Percentiles rank a stretch among this genome's conserved stretches.
phyloP scores from a whole-genome alignment of 2,113 vertebrate genomes.

The Erythrolamprus reginae region DNA sequence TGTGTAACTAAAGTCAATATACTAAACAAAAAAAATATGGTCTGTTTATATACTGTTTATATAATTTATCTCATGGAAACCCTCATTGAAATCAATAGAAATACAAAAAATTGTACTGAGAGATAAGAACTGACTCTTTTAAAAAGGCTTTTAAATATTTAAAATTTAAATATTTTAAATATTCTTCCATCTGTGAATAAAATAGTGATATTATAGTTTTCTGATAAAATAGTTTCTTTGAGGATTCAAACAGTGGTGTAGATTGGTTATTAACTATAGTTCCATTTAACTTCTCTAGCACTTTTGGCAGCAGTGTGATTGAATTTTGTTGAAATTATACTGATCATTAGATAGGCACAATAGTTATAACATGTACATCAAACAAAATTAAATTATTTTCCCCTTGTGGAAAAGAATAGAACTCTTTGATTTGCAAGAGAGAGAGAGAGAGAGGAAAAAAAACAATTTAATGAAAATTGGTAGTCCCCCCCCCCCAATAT shows the following conservation, averaged over 20 bases:
- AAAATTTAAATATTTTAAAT: too few species aligned
- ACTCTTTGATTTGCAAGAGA: slow-evolving; percentile 6
- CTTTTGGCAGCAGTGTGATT: slow-evolving; percentile 36
- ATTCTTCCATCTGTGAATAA: background rate
- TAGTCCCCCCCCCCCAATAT: background rate
- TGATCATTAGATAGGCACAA: slow-evolving; percentile 32
- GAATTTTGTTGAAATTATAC: slow-evolving; percentile 26
- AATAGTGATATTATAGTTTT: background rate
- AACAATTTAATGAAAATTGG: background rate
- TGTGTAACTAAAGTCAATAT: background rate
- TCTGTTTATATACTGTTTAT: slow-evolving; percentile 1
- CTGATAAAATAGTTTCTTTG: background rate
- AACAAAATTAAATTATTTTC: background rate
- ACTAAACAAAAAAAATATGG: background rate
- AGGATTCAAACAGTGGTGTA: slow-evolving; percentile 35
- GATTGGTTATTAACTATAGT: slow-evolving; percentile 42
- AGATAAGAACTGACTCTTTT: background rate
- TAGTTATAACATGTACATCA: background rate
- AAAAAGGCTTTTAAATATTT: too few species aligned
- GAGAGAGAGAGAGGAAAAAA: too few species aligned
- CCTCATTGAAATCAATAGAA: background rate
- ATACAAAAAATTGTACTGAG: background rate
- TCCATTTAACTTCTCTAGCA: slow-evolving; percentile 31
- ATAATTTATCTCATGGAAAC: background rate
- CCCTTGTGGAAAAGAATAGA: slow-evolving; percentile 1